Conservation (phyloP, 2,113 vertebrate genomes). For the Tragelaphus strepsiceros region DNA sequence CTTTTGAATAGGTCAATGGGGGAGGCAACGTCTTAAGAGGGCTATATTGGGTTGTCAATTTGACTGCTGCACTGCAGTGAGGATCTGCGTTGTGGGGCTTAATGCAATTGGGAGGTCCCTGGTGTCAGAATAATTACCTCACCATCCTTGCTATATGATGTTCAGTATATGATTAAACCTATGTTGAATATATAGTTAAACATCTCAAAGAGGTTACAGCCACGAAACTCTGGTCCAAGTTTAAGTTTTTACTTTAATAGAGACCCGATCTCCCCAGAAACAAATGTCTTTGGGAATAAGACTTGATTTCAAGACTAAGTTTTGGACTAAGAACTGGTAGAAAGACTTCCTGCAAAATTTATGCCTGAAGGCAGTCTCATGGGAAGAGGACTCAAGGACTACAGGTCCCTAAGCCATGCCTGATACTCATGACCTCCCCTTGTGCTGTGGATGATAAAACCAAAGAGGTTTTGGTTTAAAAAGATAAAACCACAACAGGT, state of each 20-base stretch:
- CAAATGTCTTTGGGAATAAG: neutral
- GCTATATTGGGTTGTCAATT: neutral
- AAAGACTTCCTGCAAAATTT: neutral
- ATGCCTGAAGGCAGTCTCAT: neutral
- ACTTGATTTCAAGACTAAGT: neutral
- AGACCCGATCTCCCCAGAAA: neutral
- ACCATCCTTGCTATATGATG: neutral
- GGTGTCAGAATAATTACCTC: neutral
- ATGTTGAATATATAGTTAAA: neutral
- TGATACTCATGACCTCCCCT: neutral
- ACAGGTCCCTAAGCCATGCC: neutral
- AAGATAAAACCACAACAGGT: neutral
- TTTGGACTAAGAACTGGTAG: neutral
- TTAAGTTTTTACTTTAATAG: neutral
- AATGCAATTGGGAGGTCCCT: neutral
- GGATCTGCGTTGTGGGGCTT: neutral
- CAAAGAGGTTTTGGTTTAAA: neutral
- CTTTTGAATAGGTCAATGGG: neutral
- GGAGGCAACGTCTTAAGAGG: neutral
- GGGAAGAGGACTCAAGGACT: neutral
- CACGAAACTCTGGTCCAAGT: neutral
- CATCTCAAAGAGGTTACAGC: neutral
- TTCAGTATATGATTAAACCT: neutral
- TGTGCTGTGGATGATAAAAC: neutral
- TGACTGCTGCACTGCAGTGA: neutral